Evolutionary conservation across 2,888 invertebrate genomes (phyloP).

Genomic region (Eurytoma californica): DNA sequence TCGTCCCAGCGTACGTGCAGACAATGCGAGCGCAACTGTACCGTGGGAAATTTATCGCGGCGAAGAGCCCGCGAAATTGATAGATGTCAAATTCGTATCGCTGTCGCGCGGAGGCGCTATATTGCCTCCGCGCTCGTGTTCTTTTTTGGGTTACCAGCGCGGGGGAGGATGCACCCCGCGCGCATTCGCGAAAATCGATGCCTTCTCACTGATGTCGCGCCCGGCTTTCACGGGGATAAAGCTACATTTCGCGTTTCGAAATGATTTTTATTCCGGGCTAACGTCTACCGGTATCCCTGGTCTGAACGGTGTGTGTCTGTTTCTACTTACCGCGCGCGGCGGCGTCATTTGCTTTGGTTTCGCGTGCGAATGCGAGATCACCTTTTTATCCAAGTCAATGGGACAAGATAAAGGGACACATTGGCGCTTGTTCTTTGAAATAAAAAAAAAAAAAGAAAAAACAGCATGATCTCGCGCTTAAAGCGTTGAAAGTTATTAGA

Average conservation of each 20-base stretch:
- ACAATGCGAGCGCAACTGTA: neutral
- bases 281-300: too few species aligned
- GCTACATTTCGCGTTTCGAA: too few species aligned
- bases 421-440: too few species aligned
- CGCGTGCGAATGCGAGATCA: too few species aligned
- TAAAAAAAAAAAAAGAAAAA: neutral
- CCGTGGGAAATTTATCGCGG: conserved; percentile 26
- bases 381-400: too few species aligned
- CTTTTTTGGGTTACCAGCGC: neutral
- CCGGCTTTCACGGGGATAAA: too few species aligned
- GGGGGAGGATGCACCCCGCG: neutral
- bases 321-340: too few species aligned
- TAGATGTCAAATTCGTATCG: conserved; percentile 15
- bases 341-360: too few species aligned
- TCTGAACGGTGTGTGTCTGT: too few species aligned
- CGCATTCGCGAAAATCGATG: neutral
- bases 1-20: neutral
- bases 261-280: too few species aligned
- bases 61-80: conserved; percentile 11
- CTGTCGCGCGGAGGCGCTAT: neutral
- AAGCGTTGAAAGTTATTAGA: neutral
- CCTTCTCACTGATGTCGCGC: neutral
- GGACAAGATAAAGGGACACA: too few species aligned
- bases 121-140: neutral
- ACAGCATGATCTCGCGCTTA: neutral